Evolutionary conservation across 2,797 vertebrate genomes (phyloP), one percentile per base, ranked within the genome.

Genomic region (Gila robusta): DNA sequence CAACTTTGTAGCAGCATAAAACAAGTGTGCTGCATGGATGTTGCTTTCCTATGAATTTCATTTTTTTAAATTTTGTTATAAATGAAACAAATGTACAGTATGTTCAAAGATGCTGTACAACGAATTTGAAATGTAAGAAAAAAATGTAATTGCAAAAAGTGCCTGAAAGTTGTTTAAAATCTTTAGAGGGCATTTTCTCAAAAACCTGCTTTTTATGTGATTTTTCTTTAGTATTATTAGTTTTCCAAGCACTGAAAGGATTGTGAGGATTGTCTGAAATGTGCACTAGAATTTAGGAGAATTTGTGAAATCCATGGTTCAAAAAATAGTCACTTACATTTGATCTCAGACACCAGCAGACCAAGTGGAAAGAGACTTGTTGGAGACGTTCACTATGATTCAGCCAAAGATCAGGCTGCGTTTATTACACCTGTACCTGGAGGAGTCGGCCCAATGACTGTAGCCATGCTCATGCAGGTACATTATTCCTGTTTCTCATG

Each of bases 381-480:
- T 72, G 98, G 98, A 19, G 98, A 99, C 0, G 98, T 99, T 70
- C 94, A 97, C 0, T 99, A 96, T 82, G 41, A 16, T 1, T 95
- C 97, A 69, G 98, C 97, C 71, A 98, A 96, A 89, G 97, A 98
- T 88, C 95, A 91, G 74, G 98, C 98, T 0, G 94, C 96, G 16
- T 98, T 96, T 89, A 99, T 99, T 92, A 99, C 98, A 0, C 98
- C 98, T 0, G 98, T 99, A 21, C 98, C 98, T 0, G 98, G 98
- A 0, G 98, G 98, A 0, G 98, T 99, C 0, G 98, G 98, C 14
- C 98, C 98, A 37, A 99, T 99, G 98, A 99, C 98, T 0, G 98
- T 99, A 35, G 98, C 98, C 39, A 99, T 99, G 98, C 94, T 99
- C 39, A 99, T 99, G 98, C 95, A 96, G 96, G 98, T 99, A 92